Percentiles rank a stretch among this genome's conserved stretches.
phyloP scores from a whole-genome alignment of 30 jellyfish, hydroid and myxozoan species.

The Catostylus mosaicus region DNA sequence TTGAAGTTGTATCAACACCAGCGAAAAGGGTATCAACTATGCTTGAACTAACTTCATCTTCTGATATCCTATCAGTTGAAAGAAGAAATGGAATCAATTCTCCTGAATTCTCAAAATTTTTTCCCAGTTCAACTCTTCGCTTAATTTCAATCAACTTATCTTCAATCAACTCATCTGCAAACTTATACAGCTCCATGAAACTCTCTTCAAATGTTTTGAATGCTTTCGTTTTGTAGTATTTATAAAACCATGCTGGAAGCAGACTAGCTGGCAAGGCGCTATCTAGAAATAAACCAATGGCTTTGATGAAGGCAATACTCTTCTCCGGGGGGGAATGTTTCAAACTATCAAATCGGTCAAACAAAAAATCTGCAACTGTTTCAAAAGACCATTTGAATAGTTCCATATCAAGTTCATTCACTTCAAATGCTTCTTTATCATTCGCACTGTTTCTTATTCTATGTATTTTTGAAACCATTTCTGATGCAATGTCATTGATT shows the following conservation, averaged over 20 bases:
- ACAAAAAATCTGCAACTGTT: slow-evolving; percentile 61
- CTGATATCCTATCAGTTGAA: slow-evolving; percentile 10
- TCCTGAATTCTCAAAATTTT: not conserved
- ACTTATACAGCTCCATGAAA: slow-evolving; percentile 22
- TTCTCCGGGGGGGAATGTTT: slow-evolving; percentile 47
- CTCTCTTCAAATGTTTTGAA: slow-evolving; percentile 38
- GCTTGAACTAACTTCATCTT: slow-evolving; percentile 56
- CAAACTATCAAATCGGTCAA: slow-evolving; percentile 54
- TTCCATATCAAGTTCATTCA: slow-evolving; percentile 49
- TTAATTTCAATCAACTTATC: slow-evolving; percentile 37
- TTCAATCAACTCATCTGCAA: slow-evolving; percentile 47
- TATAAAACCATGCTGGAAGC: slow-evolving; percentile 39
- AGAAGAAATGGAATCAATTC: slow-evolving; percentile 68
- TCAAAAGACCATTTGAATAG: slow-evolving; percentile 84
- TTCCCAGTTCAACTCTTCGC: not conserved
- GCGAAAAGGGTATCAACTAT: slow-evolving; percentile 81
- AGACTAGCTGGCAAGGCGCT: slow-evolving; percentile 22
- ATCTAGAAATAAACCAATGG: slow-evolving; percentile 61
- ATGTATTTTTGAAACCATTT: slow-evolving; percentile 18
- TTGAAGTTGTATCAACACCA: slow-evolving; percentile 82
- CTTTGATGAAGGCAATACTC: slow-evolving; percentile 52
- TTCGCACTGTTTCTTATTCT: slow-evolving; percentile 21
- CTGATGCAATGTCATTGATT: slow-evolving; percentile 45
- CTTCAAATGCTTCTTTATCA: slow-evolving; percentile 32
- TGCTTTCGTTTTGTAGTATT: slow-evolving; percentile 45